Base-by-base conservation (phyloP, 2,113 vertebrate species). In the Chaetodon auriga region DNA sequence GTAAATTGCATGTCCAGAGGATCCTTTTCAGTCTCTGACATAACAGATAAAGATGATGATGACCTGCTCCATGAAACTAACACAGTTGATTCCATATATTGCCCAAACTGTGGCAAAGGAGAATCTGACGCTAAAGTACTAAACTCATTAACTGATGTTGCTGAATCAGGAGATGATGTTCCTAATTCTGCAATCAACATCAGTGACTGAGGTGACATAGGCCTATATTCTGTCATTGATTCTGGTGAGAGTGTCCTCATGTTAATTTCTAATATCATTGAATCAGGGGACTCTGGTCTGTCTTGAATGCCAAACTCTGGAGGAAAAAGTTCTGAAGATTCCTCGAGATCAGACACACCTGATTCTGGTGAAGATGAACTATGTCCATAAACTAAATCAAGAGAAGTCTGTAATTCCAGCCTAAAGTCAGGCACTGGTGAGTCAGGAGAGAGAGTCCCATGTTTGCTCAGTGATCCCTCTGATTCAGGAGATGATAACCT, bases 21-120 rank as follows among this genome's bases (percentile, higher is more conserved):
- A n/a, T 79, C 82, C 10, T 75, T 21, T 62, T 91, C 81, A 68
- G 21, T 53, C 11, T 91, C 87, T 85, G 91, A 91, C 12, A 61
- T 55, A n/a, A 75, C 3, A 60, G 78, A 91, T 48, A 84, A 62
- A 64, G 86, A 78, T 25, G 78, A 81, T 51, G 78, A 60, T 49
- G 74, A 63, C 43, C 80, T 79, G 51, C 75, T 66, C 3, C 36
- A 61, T 48, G 38, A 25, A 46, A 49, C 38, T 23, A 73, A 49
- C 1, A 68, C 16, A n/a, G 48, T 0, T 74, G 83, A 61, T 57
- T 88, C 69, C 38, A 72, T n/a, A 46, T 48, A 13, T 35, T 58
- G 55, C 55, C 43, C 65, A 60, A 83, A 91, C 35, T 89, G 83
- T 41, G 87, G 85, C 61, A 88, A 13, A 68, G 89, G 84, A 63